phyloP scores from a whole-genome alignment of 2,797 vertebrate genomes.

The Alca torda region DNA sequence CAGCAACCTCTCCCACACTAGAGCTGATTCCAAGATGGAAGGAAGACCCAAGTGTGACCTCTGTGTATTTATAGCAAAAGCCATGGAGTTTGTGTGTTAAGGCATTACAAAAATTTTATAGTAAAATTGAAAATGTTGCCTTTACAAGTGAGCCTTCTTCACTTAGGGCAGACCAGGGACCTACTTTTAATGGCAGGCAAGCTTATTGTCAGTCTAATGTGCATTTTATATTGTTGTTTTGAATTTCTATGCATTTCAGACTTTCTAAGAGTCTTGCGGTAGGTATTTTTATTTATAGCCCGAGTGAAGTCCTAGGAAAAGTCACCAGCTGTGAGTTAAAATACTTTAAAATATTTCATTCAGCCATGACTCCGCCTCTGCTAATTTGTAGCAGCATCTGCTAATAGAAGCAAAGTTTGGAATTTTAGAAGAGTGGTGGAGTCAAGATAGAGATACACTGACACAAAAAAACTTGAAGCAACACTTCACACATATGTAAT shows the following conservation, averaged over 20 bases:
- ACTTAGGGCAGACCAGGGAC: not conserved
- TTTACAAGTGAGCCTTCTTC: not conserved
- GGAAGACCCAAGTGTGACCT: not conserved
- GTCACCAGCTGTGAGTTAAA: not conserved
- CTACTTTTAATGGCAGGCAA: not conserved
- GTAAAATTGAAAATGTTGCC: not conserved
- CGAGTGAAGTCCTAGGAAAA: not conserved
- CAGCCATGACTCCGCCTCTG: fast-evolving
- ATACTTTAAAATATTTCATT: not conserved
- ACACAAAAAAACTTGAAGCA: not conserved
- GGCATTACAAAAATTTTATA: not conserved
- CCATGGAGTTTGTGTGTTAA: not conserved
- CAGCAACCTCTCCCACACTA: not conserved
- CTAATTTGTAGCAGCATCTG: not conserved
- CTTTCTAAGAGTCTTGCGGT: not conserved
- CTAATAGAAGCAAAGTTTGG: not conserved
- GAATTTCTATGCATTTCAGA: not conserved
- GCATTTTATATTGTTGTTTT: not conserved
- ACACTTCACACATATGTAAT: not conserved
- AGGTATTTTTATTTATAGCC: not conserved
- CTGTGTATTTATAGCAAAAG: not conserved
- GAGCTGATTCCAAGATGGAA: not conserved
- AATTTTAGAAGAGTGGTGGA: not conserved
- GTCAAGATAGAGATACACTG: not conserved
- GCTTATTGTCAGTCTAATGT: not conserved